Conservation (phyloP, 53 echinoderm and acorn worm species). For the Antedon mediterranea region DNA sequence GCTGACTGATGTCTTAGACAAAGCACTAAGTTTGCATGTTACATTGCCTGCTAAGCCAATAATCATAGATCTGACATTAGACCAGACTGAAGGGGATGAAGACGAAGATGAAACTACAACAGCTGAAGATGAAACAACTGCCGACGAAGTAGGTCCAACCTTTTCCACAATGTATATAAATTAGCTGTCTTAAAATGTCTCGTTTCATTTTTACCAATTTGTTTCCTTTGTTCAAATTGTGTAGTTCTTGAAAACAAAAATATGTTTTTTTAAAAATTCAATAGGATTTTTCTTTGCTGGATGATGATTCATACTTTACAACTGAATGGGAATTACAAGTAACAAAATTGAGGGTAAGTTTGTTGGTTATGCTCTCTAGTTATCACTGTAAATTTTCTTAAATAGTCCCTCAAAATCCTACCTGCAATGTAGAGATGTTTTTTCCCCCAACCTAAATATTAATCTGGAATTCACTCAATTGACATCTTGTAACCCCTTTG, state of each 20-base stretch:
- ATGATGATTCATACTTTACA: slow-evolving; percentile 3
- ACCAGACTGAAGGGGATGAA: background rate
- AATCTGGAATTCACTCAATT: no score
- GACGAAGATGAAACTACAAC: background rate
- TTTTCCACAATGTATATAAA: no score
- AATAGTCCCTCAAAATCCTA: no score
- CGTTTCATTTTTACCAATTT: no score
- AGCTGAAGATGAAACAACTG: background rate
- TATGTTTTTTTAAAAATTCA: background rate
- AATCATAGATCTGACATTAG: background rate
- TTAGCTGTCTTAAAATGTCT: no score
- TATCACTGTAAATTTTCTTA: no score
- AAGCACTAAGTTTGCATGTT: background rate
- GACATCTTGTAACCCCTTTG: no score
- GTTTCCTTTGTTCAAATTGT: no score
- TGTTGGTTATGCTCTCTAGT: background rate
- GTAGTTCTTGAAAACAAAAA: no score
- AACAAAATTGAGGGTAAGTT: background rate
- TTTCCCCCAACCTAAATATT: no score
- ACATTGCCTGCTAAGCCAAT: background rate
- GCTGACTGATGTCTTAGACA: slow-evolving; percentile 3
- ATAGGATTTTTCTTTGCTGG: background rate
- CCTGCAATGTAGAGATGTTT: no score
- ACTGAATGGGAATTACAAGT: slow-evolving; percentile 4
- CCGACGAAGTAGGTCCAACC: no score